Evolutionary conservation across 2,113 vertebrate genomes (phyloP).

Genomic region (Pelusios castaneus): DNA sequence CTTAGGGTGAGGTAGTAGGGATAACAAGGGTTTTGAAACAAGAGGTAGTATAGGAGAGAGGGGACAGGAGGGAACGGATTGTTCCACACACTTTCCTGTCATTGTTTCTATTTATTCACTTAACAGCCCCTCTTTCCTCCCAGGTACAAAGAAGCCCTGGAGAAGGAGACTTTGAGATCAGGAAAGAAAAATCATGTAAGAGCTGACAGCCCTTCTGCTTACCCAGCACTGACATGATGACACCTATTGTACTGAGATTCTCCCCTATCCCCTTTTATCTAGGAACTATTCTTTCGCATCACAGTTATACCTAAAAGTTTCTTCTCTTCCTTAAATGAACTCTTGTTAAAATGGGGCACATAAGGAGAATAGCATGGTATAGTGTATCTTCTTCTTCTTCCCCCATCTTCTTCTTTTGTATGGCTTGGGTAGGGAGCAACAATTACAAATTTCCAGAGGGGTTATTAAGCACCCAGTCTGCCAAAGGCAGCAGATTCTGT

Average conservation of each 20-base stretch:
- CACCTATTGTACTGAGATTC: background rate
- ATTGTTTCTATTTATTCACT: too few species aligned
- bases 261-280: background rate
- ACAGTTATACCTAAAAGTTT: background rate
- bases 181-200: accelerated
- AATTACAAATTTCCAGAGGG: too few species aligned
- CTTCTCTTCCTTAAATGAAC: background rate
- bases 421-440: too few species aligned
- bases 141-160: too few species aligned
- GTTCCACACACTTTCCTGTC: too few species aligned
- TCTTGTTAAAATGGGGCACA: background rate
- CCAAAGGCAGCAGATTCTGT: too few species aligned
- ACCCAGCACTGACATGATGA: background rate
- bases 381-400: background rate
- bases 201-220: background rate
- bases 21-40: background rate
- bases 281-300: background rate
- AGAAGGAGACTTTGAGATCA: background rate
- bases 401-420: too few species aligned
- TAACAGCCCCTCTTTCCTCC: background rate
- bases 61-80: too few species aligned
- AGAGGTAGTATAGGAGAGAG: background rate
- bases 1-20: background rate
- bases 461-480: too few species aligned
- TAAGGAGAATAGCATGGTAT: background rate